Base-by-base conservation (phyloP, 2,113 vertebrate species). In the Dromiciops gliroides region DNA sequence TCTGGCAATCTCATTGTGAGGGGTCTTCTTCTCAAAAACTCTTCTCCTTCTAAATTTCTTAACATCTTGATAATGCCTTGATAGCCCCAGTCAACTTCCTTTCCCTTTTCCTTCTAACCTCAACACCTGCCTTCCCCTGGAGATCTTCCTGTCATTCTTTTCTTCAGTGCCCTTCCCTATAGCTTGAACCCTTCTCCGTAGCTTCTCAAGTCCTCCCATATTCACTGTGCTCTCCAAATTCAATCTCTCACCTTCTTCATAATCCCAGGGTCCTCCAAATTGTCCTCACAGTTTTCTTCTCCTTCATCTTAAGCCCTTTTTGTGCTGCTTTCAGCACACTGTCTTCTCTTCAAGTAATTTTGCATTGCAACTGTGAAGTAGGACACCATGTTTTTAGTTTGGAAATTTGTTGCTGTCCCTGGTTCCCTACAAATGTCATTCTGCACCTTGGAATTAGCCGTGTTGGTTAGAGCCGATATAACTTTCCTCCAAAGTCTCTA, bases 401-500 rank as follows among this genome's bases (percentile, higher is more conserved):
- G 67, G n/a, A 83, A 83, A 83, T 83, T 83, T 44, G 67, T 83
- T 83, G 67, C 67, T 83, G 28, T 49, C 26, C 25, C 50, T 2
- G 12, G 50, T 1, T 53, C 50, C n/a, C 92, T 49, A 0, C 3
- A 0, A 0, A 25, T 50, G 5, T 37, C 0, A 0, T 25, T 51
- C 14, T 7, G 44, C 26, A 1, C 28, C 0, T 22, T 90, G 52
- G 60, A 91, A 6, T 31, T 10, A 0, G 14, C 26, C 0, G 0
- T 3, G 0, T 8, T 5, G 25, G 22, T 60, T 47, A 67, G 90
- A 14, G n/a, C 48, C 0, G 3, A 8, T 53, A 10, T 0, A 0
- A 2, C 0, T 53, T 14, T 95, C 88, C 51, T 44, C 92, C 89
- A 90, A 51, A n/a, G 44, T 48, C 94, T 94, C 95, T 50, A 31